Base-by-base conservation (phyloP, 2,113 vertebrate species). In the Recurvirostra avosetta region DNA sequence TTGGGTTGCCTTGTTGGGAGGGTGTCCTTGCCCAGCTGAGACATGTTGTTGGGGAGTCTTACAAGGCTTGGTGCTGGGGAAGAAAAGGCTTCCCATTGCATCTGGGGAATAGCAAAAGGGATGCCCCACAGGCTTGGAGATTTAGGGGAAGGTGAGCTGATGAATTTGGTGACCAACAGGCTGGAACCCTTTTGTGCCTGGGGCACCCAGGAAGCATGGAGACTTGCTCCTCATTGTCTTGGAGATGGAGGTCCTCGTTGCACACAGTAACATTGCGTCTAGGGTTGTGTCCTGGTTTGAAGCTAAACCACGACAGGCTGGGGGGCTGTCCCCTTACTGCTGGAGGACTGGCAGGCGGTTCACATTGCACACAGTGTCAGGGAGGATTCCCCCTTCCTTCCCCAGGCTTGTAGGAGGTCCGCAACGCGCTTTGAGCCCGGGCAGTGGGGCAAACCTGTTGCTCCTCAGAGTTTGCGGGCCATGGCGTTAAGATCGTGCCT, bases 351-450 rank as follows among this genome's bases (percentile, higher is more conserved):
- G 15, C 4, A 36, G 40, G 14, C 5, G 4, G 65, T 59, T 72
- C 61, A 59, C 17, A 4, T 9, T 4, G 19, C 30, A 43, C 13
- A 12, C 11, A 2, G 3, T 2, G 17, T 15, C 13, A 27, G 19
- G 5, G 7, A 95, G 13, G 62, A 67, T 43, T 85, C 13, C 8
- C 8, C 4, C 12, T 38, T 50, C 10, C 15, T 62, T 80, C 41
- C 2, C 4, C 0, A 77, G 63, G 17, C 5, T 87, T 19, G 3
- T 18, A 45, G 18, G 3, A 6, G 1, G 1, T 8, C 16, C 17
- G 22, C 30, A 45, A 2, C 3, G 22, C 32, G 27, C 41, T 34
- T 59, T 15, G 12, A 52, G 7, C 45, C 17, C 16, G 66, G 18
- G 19, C 65, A 34, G 3, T 25, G 47, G 3, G 10, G 8, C 16